Percentiles rank a stretch among this genome's conserved stretches.
Evolutionary conservation across 2,113 vertebrate genomes (phyloP).

Genomic region (Passer montanus): DNA sequence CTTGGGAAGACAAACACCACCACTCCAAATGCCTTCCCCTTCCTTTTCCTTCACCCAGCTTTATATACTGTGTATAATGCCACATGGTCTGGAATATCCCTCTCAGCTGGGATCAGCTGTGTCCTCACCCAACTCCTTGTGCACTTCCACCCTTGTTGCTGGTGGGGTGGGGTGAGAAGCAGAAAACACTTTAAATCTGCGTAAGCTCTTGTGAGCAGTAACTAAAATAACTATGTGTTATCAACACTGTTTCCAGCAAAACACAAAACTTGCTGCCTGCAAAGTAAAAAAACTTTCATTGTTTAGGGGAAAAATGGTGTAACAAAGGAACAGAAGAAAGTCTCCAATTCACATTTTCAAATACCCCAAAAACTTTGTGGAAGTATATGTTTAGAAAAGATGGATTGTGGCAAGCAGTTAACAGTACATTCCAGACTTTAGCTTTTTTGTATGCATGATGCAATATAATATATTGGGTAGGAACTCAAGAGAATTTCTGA

Average conservation of each 20-base stretch:
- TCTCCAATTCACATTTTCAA: background rate
- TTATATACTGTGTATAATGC: background rate
- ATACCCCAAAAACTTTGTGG: background rate
- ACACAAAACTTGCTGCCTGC: background rate
- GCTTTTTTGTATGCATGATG: background rate
- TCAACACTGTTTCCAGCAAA: background rate
- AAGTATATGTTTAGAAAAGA: background rate
- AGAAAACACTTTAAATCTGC: background rate
- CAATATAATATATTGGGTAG: background rate
- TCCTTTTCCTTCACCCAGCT: background rate
- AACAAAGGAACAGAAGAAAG: background rate
- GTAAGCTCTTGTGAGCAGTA: background rate
- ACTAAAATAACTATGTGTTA: background rate
- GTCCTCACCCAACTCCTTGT: background rate
- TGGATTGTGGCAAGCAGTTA: background rate
- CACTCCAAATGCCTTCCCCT: background rate
- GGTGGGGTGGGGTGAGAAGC: background rate
- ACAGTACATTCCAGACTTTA: background rate
- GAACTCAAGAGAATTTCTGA: background rate
- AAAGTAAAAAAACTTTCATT: background rate
- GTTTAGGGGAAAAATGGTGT: fast-evolving
- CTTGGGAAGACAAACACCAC: background rate
- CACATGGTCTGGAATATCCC: background rate
- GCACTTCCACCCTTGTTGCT: fast-evolving
- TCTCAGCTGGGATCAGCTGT: background rate